A percentile compares a stretch with the other conserved stretches of the same genome.
Conservation (phyloP, 2,113 vertebrate genomes). For the Neofelis nebulosa region DNA sequence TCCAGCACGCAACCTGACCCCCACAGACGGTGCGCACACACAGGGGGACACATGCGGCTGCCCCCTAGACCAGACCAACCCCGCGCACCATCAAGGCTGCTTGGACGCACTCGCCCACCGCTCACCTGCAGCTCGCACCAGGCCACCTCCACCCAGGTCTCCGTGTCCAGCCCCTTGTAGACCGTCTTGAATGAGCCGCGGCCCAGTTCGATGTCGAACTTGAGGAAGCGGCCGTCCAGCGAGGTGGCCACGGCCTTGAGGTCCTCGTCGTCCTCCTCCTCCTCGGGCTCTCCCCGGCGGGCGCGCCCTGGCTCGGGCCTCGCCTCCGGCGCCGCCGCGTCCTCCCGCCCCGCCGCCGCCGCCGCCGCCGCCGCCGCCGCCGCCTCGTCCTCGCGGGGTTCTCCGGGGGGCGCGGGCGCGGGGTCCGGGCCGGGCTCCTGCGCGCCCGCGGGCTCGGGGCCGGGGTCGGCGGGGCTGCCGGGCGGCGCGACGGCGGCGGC, state of each 20-base stretch:
- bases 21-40: background rate
- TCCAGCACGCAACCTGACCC: background rate
- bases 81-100: background rate
- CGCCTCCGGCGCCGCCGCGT: conserved; percentile 68
- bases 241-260: conserved; percentile 98
- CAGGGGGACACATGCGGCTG: background rate
- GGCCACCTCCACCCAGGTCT: conserved; percentile 98
- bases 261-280: conserved; percentile 94
- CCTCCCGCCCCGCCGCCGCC: conserved; percentile 80
- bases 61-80: background rate
- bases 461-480: background rate
- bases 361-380: conserved; percentile 36
- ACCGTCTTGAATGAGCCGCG: conserved; percentile 99
- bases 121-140: conserved; percentile 99
- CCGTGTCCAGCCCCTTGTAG: conserved; percentile 98
- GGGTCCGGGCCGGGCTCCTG: background rate
- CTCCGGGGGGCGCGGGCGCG: background rate
- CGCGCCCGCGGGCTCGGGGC: background rate
- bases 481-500: conserved; percentile 75
- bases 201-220: conserved; percentile 98
- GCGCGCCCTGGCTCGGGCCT: conserved; percentile 81
- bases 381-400: background rate
- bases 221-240: conserved; percentile 96
- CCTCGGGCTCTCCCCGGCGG: conserved; percentile 88
- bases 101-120: background rate